Percentiles rank a stretch among this genome's conserved stretches.
These are phyloP conservation scores for Brachypalpus laphriformis DNA, from an alignment of 2,888 invertebrate genomes.

Conservation along the genomic window DNA sequence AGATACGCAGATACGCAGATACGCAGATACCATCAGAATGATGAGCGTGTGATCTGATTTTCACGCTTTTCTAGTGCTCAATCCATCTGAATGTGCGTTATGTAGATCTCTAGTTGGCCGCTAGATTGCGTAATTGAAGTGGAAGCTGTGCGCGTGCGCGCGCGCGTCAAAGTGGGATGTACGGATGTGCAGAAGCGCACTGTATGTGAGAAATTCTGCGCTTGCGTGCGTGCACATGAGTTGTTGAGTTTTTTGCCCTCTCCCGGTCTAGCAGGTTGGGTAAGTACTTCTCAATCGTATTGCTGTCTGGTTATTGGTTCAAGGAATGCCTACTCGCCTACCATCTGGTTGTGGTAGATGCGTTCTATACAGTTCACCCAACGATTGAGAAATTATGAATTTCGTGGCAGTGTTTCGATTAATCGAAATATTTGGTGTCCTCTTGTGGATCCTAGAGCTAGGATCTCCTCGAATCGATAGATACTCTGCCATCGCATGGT, in stretches of 20 bases:
- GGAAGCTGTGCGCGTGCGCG: background rate
- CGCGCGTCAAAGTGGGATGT: constrained; percentile 27
- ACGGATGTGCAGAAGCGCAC: constrained; percentile 11
- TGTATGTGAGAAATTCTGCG: constrained; percentile 14
- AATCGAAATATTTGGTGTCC: too few relatives aligned
- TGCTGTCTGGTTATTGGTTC: constrained; percentile 21
- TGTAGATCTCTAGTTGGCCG: background rate
- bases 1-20: background rate
- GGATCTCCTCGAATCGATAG: too few relatives aligned
- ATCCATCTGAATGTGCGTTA: background rate
- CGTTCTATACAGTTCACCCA: too few relatives aligned
- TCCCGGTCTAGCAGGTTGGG: constrained; percentile 40
- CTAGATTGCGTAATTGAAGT: constrained; percentile 23
- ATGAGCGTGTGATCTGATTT: background rate
- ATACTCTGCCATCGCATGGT: too few relatives aligned
- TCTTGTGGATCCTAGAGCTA: too few relatives aligned
- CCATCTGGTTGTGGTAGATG: background rate
- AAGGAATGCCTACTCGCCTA: constrained; percentile 13
- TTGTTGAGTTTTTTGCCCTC: constrained; percentile 40
- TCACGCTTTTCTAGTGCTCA: background rate
- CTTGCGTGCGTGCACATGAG: background rate
- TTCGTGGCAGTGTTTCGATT: too few relatives aligned
- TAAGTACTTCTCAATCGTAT: constrained; percentile 28
- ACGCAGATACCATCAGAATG: background rate
- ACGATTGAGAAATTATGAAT: too few relatives aligned